Percentiles rank a stretch among this genome's conserved stretches.
Conservation (phyloP, 2,797 vertebrate genomes). For the Tokudaia tokunoshimensis region DNA sequence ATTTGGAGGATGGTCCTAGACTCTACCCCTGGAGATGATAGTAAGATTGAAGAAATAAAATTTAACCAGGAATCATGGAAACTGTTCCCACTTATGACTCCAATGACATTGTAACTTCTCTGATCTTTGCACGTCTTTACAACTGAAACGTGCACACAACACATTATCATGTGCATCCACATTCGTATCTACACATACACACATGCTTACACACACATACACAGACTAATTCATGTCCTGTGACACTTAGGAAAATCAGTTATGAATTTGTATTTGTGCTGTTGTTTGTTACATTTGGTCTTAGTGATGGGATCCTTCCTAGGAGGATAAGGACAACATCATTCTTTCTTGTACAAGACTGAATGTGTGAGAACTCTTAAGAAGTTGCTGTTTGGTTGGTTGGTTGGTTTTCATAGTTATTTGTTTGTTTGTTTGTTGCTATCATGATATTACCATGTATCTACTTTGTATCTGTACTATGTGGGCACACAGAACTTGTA, state of each 20-base stretch:
- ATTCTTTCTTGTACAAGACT: background rate
- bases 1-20: background rate
- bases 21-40: background rate
- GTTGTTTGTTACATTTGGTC: background rate
- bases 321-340: too few relatives aligned
- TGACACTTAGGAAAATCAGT: background rate
- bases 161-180: background rate
- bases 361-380: background rate
- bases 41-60: conserved; percentile 23
- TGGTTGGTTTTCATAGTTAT: background rate
- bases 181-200: too few relatives aligned
- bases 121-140: background rate
- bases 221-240: background rate
- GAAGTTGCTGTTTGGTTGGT: background rate
- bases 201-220: background rate
- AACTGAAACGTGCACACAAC: background rate
- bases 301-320: background rate
- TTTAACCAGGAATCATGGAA: background rate
- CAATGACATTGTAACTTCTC: background rate
- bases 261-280: background rate
- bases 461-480: background rate
- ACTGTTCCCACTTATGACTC: background rate
- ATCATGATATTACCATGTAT: background rate
- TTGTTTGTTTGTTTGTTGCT: background rate
- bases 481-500: background rate